Base-by-base conservation (phyloP, 2,797 vertebrate genomes). In the Microhierax caerulescens region DNA sequence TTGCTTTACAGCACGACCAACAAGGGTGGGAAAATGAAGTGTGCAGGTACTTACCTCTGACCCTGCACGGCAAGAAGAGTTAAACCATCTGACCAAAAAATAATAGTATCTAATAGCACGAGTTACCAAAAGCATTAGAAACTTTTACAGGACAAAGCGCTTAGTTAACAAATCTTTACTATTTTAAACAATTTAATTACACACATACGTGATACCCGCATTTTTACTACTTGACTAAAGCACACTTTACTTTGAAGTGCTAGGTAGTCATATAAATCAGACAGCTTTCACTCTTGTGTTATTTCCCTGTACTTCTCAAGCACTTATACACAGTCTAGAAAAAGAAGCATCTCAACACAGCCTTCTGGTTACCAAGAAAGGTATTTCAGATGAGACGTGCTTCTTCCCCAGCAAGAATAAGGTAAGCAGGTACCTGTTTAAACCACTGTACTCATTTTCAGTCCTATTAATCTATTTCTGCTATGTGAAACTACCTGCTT, bases 71-170 rank as follows among this genome's bases (percentile, higher is more conserved):
- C 51, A 48, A 64, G 37, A 53, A 54, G 27, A 28, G 25, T 23
- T 64, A 45, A 64, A 36, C 28, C 32, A 34, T 6, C 20, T 11
- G 17, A 36, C 13, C 15, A 39, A 37, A 64, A 14, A 34, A 4
- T 1, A 15, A 12, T 3, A 32, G 5, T 8, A 56, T 15, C 21
- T 39, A 6, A 6, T 1, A 36, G 3, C 4, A 15, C 45, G 56
- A 21, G 13, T 32, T 27, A 65, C 18, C 63, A 57, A 69, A 86
- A 41, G 7, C 41, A 45, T 32, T 4, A 30, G 4, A 3, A 77
- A 61, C 34, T 43, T 48, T 70, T 9, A 61, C 4, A 50, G 56
- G 34, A 84, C 37, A 34, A 82, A 54, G 53, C 16, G 27, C 20
- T 70, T 24, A 12, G 36, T 19, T 60, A 68, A 43, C 48, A 64